Conservation (phyloP, 2,888 invertebrate genomes). For the Chaetogeoica ovagalla region DNA sequence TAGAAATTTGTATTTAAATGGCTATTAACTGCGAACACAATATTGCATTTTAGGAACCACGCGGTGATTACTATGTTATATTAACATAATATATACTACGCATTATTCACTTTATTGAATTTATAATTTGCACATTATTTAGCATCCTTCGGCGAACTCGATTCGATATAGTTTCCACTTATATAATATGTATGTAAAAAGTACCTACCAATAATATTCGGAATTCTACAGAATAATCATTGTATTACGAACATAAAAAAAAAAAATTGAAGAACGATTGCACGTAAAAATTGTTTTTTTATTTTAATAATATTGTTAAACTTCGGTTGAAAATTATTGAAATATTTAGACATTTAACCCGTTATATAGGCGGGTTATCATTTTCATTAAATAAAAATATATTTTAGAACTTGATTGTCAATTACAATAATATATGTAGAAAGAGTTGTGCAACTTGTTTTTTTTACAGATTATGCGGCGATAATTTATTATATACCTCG, state of each 20-base stretch:
- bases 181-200: too few species aligned
- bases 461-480: constrained; percentile 18
- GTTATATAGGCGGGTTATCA: constrained; percentile 31
- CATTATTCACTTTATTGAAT: too few species aligned
- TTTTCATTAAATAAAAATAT: constrained; percentile 21
- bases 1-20: too few species aligned
- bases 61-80: too few species aligned
- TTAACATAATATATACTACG: too few species aligned
- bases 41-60: too few species aligned
- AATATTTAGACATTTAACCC: constrained; percentile 10
- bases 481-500: background rate
- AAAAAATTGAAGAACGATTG: background rate
- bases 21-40: too few species aligned
- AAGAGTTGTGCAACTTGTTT: constrained; percentile 19
- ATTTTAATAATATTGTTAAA: background rate
- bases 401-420: constrained; percentile 16
- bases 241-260: background rate
- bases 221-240: background rate
- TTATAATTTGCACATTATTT: too few species aligned
- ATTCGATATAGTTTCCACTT: too few species aligned
- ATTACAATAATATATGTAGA: constrained; percentile 13
- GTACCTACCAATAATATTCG: background rate
- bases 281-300: background rate
- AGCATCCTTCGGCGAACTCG: too few species aligned
- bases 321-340: constrained; percentile 14